phyloP scores from a whole-genome alignment of 2,888 invertebrate genomes.

The Stenodema calcarata region DNA sequence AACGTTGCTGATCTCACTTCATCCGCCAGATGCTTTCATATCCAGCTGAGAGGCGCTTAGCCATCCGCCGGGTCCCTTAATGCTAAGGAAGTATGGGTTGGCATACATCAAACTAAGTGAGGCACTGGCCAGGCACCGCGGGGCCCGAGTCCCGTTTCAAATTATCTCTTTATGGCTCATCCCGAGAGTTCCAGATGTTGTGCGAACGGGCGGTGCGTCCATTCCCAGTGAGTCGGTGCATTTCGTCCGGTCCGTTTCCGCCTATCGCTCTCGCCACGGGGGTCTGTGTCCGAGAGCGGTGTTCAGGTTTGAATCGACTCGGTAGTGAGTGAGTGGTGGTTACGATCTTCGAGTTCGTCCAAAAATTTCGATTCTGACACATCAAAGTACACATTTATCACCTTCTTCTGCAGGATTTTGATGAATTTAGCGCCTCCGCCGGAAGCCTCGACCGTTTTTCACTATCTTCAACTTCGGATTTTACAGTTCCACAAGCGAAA shows the following conservation, averaged over 20 bases:
- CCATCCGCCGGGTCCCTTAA: background rate
- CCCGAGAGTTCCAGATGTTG: constrained; percentile 5
- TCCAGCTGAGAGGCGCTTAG: background rate
- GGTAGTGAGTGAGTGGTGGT: no score
- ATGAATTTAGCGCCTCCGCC: no score
- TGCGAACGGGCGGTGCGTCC: background rate
- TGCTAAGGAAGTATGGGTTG: background rate
- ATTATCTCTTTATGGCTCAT: constrained; percentile 40
- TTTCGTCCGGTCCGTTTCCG: background rate
- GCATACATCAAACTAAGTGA: constrained; percentile 38
- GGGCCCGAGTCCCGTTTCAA: constrained; percentile 36
- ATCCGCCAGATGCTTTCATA: background rate
- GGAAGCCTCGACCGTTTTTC: no score
- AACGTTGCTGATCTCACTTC: background rate
- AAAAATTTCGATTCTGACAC: no score
- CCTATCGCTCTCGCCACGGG: background rate
- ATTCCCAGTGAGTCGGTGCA: background rate
- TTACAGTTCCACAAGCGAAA: no score
- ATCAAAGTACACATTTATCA: no score
- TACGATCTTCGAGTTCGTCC: no score
- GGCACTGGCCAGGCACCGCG: background rate
- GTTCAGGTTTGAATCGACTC: no score
- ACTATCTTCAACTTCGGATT: no score
- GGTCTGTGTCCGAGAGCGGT: background rate
- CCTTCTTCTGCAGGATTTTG: no score